A percentile compares a stretch with the other conserved stretches of the same genome.
Evolutionary conservation across 2,113 vertebrate genomes (phyloP).

Genomic region (Nettapus auritus): DNA sequence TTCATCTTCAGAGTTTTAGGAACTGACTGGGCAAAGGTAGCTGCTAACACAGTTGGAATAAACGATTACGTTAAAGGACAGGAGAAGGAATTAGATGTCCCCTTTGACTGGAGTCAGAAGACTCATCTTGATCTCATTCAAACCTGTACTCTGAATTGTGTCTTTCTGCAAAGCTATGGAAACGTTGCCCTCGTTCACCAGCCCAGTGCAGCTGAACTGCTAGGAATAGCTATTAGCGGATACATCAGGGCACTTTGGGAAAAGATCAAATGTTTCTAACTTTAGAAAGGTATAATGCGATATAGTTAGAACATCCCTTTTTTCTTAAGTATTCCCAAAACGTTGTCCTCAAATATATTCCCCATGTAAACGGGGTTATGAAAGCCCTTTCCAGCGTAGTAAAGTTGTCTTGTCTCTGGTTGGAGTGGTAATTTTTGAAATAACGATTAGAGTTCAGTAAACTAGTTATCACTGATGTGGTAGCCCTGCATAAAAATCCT

Average conservation of each 20-base stretch:
- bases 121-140: background rate
- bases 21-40: background rate
- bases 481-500: background rate
- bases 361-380: background rate
- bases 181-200: background rate
- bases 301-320: background rate
- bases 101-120: background rate
- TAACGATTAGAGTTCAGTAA: background rate
- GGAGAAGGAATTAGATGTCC: background rate
- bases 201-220: rapidly evolving
- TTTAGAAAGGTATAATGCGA: background rate
- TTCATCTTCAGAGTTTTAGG: background rate
- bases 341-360: background rate
- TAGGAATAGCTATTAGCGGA: background rate
- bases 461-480: background rate
- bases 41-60: background rate
- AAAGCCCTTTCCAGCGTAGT: background rate
- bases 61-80: background rate
- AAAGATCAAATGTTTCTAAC: background rate
- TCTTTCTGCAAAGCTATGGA: background rate
- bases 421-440: background rate
- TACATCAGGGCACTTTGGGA: background rate
- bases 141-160: background rate
- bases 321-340: constrained; percentile 6
- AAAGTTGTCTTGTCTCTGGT: background rate